Evolutionary conservation across 2,888 invertebrate genomes (phyloP).

Genomic region (Buathra laborator): DNA sequence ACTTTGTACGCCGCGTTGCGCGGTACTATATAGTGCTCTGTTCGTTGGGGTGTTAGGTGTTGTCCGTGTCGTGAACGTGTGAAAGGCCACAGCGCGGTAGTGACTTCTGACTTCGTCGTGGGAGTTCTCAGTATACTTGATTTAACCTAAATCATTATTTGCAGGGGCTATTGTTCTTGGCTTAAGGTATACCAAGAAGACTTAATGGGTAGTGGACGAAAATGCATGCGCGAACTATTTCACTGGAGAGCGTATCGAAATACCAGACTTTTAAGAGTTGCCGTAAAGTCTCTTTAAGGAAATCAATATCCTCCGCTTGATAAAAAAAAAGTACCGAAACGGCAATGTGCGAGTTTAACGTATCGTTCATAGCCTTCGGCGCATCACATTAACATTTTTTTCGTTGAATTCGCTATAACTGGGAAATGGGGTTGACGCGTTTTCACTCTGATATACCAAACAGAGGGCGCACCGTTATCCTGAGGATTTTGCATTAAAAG

Average conservation of each 20-base stretch:
- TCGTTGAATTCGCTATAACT: background rate
- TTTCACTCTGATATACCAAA: background rate
- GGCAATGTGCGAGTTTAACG: background rate
- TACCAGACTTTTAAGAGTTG: background rate
- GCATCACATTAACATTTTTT: background rate
- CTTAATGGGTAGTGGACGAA: background rate
- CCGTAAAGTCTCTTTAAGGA: background rate
- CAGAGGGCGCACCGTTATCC: slow-evolving; percentile 2
- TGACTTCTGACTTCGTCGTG: slow-evolving; percentile 55
- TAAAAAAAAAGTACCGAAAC: too few relatives aligned
- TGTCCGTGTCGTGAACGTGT: slow-evolving; percentile 55
- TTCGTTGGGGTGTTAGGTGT: slow-evolving; percentile 51
- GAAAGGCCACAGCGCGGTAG: slow-evolving; percentile 54
- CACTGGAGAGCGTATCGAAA: background rate
- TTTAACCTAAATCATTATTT: background rate
- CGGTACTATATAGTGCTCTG: slow-evolving; percentile 8
- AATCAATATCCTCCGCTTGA: background rate
- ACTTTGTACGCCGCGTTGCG: slow-evolving; percentile 38
- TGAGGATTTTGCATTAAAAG: slow-evolving; percentile 50
- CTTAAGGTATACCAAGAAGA: background rate
- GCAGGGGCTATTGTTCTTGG: background rate
- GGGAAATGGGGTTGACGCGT: background rate
- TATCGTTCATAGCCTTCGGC: slow-evolving; percentile 1
- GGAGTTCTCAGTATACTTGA: slow-evolving; percentile 42
- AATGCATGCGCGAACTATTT: background rate